These are phyloP conservation scores for Enteromius viviparus DNA, from an alignment of 2,797 vertebrate species.

Conservation along the genomic window DNA sequence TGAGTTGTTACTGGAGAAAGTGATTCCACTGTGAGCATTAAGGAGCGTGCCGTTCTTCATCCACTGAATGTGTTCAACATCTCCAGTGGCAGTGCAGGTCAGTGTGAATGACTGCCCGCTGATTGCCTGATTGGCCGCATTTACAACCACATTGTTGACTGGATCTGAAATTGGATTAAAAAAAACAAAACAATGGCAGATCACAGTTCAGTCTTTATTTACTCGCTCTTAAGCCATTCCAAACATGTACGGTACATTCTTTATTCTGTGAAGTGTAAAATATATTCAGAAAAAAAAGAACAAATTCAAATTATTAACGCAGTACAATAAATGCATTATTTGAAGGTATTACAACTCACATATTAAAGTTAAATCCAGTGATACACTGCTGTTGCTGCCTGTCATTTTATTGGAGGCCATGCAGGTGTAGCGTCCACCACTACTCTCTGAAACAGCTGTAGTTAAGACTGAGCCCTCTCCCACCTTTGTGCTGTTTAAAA, in stretches of 20 bases:
- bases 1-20: constrained; percentile 57
- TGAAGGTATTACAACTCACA: constrained; percentile 2
- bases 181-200: too few relatives aligned
- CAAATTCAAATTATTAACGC: not conserved
- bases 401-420: constrained; percentile 70
- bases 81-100: not conserved
- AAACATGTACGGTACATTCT: not conserved
- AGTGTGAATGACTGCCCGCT: not conserved
- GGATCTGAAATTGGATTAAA: not conserved
- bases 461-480: constrained; percentile 51
- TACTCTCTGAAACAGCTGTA: constrained; percentile 47
- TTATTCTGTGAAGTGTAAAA: not conserved
- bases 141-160: not conserved
- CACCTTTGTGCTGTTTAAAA: constrained; percentile 57
- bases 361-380: not conserved
- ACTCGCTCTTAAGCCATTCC: not conserved
- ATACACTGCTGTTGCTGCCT: constrained; percentile 50
- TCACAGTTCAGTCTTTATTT: not conserved
- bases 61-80: constrained; percentile 21
- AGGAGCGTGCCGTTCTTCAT: constrained; percentile 51
- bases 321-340: not conserved
- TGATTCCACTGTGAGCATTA: constrained; percentile 49
- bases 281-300: not conserved
- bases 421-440: constrained; percentile 72
- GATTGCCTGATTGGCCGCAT: not conserved